Conservation (phyloP, 2,113 vertebrate genomes). For the Podarcis muralis region DNA sequence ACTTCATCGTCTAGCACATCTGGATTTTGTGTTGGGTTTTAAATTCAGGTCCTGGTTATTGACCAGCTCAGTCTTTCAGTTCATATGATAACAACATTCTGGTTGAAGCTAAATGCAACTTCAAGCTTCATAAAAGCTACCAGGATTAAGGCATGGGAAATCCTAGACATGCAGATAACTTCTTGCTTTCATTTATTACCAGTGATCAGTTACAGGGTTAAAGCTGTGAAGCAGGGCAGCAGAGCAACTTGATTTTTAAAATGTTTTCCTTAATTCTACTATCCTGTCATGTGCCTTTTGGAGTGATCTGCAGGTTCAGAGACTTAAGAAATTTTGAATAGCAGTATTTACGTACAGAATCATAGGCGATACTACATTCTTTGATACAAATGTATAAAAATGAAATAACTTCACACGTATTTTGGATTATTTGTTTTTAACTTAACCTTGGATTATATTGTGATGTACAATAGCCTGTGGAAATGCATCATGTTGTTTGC, state of each 20-base stretch:
- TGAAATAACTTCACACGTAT: background rate
- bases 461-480: background rate
- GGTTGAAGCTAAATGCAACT: background rate
- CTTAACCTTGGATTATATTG: background rate
- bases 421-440: background rate
- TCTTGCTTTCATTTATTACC: background rate
- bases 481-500: background rate
- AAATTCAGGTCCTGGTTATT: background rate
- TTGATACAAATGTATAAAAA: constrained; percentile 12
- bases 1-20: background rate
- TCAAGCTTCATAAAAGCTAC: background rate
- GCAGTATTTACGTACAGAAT: constrained; percentile 16
- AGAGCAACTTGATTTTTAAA: background rate
- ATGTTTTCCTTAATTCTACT: background rate
- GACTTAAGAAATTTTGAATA: background rate
- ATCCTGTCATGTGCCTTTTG: accelerated
- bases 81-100: background rate
- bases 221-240: background rate
- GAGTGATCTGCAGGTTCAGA: constrained; percentile 14
- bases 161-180: background rate
- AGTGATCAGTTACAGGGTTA: background rate
- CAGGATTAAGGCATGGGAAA: background rate
- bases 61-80: background rate
- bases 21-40: background rate
- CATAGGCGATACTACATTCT: constrained; percentile 16